Conservation (phyloP, 2,888 invertebrate genomes). For the Cephus rjabovi region DNA sequence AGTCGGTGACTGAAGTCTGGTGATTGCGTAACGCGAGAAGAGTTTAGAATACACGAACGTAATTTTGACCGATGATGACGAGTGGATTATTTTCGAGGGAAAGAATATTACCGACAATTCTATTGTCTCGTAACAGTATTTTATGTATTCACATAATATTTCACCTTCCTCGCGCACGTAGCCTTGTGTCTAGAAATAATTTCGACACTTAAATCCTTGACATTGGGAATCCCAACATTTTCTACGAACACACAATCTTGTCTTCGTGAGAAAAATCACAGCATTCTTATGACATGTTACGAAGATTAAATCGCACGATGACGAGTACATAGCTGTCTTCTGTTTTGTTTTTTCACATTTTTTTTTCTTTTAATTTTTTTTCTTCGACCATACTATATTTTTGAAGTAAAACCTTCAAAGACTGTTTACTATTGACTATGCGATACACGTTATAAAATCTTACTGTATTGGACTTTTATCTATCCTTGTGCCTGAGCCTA, state of each 20-base stretch:
- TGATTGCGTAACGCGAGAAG: neutral
- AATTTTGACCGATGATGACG: neutral
- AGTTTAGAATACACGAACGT: neutral
- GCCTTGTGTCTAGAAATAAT: neutral
- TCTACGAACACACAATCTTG: neutral
- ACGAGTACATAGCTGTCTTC: neutral
- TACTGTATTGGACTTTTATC: too few species aligned
- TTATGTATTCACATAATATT: neutral
- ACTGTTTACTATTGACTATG: too few species aligned
- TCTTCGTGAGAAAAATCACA: neutral
- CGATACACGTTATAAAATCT: too few species aligned
- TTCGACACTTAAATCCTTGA: neutral
- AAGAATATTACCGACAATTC: neutral
- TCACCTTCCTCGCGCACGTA: too few species aligned
- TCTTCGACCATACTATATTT: too few species aligned
- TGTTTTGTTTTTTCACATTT: too few species aligned
- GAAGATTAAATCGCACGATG: neutral
- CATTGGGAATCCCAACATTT: neutral
- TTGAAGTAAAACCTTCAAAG: too few species aligned
- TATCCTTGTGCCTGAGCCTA: constrained; percentile 38
- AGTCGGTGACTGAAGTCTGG: neutral
- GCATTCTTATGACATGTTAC: neutral
- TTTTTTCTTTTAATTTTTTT: too few species aligned
- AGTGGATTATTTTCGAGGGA: neutral
- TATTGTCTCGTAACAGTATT: neutral